These are phyloP conservation scores for Ptiloglossa arizonensis DNA, from an alignment of 1,140 invertebrate species.

Conservation along the genomic window DNA sequence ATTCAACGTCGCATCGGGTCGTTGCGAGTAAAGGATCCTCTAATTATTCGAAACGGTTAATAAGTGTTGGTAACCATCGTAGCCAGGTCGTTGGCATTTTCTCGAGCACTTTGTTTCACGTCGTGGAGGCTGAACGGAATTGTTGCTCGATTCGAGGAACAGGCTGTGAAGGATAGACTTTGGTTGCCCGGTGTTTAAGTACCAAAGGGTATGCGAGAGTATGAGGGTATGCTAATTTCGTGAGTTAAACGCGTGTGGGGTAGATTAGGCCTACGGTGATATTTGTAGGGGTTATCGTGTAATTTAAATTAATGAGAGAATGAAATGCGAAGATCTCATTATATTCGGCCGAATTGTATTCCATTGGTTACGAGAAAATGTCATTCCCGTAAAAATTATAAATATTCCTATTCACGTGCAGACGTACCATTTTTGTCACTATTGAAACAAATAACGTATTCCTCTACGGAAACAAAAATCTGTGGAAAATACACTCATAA, in stretches of 20 bases:
- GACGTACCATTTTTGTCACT: no score
- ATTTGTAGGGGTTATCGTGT: slow-evolving; percentile 31
- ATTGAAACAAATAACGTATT: no score
- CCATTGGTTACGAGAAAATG: neutral
- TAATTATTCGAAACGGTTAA: no score
- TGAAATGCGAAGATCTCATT: slow-evolving; percentile 10
- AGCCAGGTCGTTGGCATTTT: no score
- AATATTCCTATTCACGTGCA: neutral
- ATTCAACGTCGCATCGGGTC: no score
- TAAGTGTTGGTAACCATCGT: no score
- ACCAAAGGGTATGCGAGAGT: neutral
- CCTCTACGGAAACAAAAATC: no score
- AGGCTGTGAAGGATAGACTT: neutral
- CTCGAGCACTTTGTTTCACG: no score
- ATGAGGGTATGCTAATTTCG: slow-evolving; percentile 36
- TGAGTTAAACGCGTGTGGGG: slow-evolving; percentile 18
- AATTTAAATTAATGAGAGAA: slow-evolving; percentile 43
- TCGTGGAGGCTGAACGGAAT: no score
- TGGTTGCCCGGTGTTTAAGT: neutral
- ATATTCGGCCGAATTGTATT: neutral
- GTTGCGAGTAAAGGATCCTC: no score
- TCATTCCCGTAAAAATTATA: neutral
- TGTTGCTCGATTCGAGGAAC: neutral
- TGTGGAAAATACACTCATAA: no score
- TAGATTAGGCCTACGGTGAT: slow-evolving; percentile 37